Conservation (phyloP, 2,888 invertebrate genomes). For the Molanna angustata region DNA sequence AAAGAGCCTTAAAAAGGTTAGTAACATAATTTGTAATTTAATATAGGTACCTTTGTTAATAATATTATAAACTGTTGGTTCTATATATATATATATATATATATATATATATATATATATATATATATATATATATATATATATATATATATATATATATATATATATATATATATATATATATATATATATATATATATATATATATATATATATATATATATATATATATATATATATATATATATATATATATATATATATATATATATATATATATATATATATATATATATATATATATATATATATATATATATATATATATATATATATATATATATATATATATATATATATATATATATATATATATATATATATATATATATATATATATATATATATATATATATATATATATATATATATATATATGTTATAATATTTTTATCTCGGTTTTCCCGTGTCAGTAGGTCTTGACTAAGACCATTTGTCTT, state of each 20-base stretch:
- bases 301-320: background rate
- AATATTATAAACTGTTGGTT: too few species aligned
- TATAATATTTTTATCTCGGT: too few species aligned
- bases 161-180: background rate
- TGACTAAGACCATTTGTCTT: too few species aligned
- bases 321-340: background rate
- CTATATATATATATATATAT: background rate
- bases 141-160: background rate
- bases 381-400: background rate
- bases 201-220: background rate
- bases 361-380: background rate
- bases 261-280: background rate
- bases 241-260: background rate
- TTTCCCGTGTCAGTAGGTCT: too few species aligned
- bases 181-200: background rate
- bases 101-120: background rate
- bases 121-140: background rate
- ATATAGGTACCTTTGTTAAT: too few species aligned
- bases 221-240: background rate
- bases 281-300: background rate
- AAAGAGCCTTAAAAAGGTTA: background rate
- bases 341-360: background rate
- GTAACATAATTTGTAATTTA: too few species aligned
- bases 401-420: too few species aligned
- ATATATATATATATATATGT: too few species aligned